Conservation (phyloP, 2,113 vertebrate species). For the Silurus asotus region DNA sequence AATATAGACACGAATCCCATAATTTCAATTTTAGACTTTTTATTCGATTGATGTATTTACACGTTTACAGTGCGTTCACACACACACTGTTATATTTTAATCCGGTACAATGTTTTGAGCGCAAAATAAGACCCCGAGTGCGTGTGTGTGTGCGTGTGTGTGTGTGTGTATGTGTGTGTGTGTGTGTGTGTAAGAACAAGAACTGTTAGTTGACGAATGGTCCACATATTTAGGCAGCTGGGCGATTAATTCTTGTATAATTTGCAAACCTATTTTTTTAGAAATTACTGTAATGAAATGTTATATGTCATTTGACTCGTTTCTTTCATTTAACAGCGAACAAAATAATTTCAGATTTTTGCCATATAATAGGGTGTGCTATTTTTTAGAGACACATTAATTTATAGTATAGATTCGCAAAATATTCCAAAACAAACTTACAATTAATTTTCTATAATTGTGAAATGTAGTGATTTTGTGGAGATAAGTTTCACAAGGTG, state of each 20-base stretch:
- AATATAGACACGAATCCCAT: not conserved
- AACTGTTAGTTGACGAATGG: not conserved
- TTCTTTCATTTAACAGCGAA: not conserved
- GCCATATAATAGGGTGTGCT: not conserved
- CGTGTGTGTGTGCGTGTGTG: slow-evolving; percentile 13
- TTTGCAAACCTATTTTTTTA: not conserved
- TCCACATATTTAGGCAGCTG: not conserved
- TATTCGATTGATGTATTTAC: not conserved
- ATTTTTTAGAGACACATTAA: not conserved
- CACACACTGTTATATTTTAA: not conserved
- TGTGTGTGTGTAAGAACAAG: not conserved
- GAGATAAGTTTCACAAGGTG: not conserved
- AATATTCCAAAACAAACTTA: slow-evolving; percentile 5
- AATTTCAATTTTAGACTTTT: no score
- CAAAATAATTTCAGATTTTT: not conserved
- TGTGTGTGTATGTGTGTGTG: slow-evolving; percentile 19
- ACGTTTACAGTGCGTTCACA: not conserved
- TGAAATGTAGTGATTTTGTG: not conserved
- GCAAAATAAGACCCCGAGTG: not conserved
- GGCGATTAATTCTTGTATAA: not conserved
- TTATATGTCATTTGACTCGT: not conserved
- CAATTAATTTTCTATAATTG: slow-evolving; percentile 47
- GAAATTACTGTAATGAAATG: not conserved
- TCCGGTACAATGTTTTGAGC: slow-evolving; percentile 2
- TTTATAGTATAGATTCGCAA: not conserved